These are phyloP conservation scores for Amphipoea lucens DNA, from an alignment of 2,888 invertebrate species.

Conservation along the genomic window DNA sequence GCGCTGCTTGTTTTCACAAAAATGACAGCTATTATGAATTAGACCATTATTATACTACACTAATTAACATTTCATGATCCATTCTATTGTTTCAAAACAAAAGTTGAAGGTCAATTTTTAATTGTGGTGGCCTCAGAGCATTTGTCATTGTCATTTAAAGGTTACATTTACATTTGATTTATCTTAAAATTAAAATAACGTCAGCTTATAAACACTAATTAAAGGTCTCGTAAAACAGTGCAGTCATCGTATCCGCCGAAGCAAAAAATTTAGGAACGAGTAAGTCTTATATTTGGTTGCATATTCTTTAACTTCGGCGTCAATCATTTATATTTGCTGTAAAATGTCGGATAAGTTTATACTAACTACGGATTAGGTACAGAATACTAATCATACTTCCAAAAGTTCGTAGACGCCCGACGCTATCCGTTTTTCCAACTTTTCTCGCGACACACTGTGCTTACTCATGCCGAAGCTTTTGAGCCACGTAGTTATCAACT, in stretches of 20 bases:
- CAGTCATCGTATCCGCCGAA: slow-evolving; percentile 6
- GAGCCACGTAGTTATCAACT: slow-evolving; percentile 93
- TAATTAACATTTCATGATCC: slow-evolving; percentile 26
- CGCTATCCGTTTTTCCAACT: slow-evolving; percentile 92
- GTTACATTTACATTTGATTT: slow-evolving; percentile 65
- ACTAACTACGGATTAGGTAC: neutral
- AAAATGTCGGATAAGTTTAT: slow-evolving; percentile 1
- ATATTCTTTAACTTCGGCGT: neutral
- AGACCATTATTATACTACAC: slow-evolving; percentile 2
- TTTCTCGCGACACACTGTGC: slow-evolving; percentile 90
- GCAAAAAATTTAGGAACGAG: slow-evolving; percentile 7
- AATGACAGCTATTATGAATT: slow-evolving; percentile 1
- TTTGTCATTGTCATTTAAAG: slow-evolving; percentile 80
- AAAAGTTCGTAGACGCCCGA: slow-evolving; percentile 91
- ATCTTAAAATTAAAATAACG: slow-evolving; percentile 26
- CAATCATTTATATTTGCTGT: neutral
- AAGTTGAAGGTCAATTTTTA: slow-evolving; percentile 65
- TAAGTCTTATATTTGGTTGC: neutral
- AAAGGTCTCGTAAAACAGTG: slow-evolving; percentile 3
- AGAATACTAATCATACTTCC: slow-evolving; percentile 81
- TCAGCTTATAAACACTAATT: slow-evolving; percentile 9
- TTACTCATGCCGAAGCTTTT: slow-evolving; percentile 94
- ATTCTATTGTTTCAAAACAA: slow-evolving; percentile 50
- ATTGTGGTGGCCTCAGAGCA: slow-evolving; percentile 52
- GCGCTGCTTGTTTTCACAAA: neutral